Evolutionary conservation across 2,888 invertebrate genomes (phyloP).

Genomic region (Nebria brevicollis): DNA sequence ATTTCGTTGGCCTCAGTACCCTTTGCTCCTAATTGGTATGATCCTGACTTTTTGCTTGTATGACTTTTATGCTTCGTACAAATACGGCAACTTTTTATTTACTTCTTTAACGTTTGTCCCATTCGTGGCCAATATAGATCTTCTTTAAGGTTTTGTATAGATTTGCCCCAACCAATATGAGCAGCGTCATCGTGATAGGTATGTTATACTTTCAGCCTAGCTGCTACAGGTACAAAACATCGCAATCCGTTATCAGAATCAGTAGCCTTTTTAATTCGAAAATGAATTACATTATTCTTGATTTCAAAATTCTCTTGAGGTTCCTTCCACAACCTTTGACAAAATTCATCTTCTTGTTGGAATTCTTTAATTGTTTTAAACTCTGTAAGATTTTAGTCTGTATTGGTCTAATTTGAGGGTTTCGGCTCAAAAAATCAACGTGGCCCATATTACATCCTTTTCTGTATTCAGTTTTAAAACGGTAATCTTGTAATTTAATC

Average conservation of each 20-base stretch:
- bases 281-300: conserved; percentile 47
- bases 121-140: conserved; percentile 39
- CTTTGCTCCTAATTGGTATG: conserved; percentile 49
- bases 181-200: conserved; percentile 46
- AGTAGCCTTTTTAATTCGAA: conserved; percentile 22
- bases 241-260: background rate
- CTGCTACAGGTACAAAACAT: conserved; percentile 46
- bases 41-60: conserved; percentile 48
- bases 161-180: conserved; percentile 40
- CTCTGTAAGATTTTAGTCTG: too few species aligned
- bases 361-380: too few species aligned
- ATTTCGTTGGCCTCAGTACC: conserved; percentile 47
- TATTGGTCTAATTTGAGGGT: too few species aligned
- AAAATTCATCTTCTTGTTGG: too few species aligned
- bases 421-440: too few species aligned
- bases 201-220: conserved; percentile 38
- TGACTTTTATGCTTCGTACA: conserved; percentile 49
- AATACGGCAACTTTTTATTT: conserved; percentile 45
- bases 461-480: too few species aligned
- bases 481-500: too few species aligned
- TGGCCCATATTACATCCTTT: too few species aligned
- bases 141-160: background rate
- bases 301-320: background rate
- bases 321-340: too few species aligned
- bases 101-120: conserved; percentile 40